Percentiles rank a stretch among this genome's conserved stretches.
Evolutionary conservation across 1,140 invertebrate species (phyloP).

Genomic region (Lepidurus arcticus): DNA sequence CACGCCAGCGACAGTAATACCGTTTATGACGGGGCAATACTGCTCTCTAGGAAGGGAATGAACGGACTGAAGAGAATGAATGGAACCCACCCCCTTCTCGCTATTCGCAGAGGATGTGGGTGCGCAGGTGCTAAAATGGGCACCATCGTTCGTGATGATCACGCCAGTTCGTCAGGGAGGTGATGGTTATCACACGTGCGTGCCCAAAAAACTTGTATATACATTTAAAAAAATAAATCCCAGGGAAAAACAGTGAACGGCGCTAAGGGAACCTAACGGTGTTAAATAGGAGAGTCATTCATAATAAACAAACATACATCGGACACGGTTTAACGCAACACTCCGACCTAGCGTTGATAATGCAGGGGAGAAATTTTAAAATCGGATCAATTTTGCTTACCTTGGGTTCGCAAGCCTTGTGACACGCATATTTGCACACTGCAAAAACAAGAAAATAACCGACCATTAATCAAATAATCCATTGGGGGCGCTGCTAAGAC

Average conservation of each 20-base stretch:
- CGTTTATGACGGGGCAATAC: no score
- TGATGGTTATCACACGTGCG: neutral
- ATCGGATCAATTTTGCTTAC: constrained; percentile 46
- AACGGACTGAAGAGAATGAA: no score
- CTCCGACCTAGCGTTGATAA: neutral
- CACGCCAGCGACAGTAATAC: no score
- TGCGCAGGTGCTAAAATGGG: neutral
- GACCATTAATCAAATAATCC: neutral
- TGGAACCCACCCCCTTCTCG: neutral
- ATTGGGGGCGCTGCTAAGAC: neutral
- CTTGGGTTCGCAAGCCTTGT: constrained; percentile 68
- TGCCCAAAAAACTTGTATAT: no score
- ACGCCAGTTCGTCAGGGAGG: neutral
- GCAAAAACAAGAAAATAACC: constrained; percentile 46
- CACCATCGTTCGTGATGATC: neutral
- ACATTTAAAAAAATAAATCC: no score
- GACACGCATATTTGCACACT: constrained; percentile 74
- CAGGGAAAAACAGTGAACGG: no score
- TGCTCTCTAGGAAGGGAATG: no score
- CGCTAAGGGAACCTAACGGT: neutral
- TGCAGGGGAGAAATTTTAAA: neutral
- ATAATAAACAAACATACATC: neutral
- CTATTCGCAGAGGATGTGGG: neutral
- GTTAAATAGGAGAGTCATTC: neutral
- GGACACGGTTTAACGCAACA: neutral